Base-by-base conservation (phyloP, 1,140 invertebrate species). In the Calephelis virginiensis region DNA sequence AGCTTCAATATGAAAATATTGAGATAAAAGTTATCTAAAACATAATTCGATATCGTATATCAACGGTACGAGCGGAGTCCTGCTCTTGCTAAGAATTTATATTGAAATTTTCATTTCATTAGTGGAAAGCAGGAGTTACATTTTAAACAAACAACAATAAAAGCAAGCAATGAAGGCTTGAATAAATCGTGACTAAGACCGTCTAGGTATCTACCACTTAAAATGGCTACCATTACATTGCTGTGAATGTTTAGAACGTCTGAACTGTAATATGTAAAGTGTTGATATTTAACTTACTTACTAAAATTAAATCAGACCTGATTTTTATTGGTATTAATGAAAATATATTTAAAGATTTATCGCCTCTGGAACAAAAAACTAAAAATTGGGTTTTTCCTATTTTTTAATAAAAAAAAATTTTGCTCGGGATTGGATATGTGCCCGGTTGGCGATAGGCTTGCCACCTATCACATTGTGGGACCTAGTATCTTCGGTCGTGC, bases 131-230 rank as follows among this genome's bases (percentile, higher is more conserved):
- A 75, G 50, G 61, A 75, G 69, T 68, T 73, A 66, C 63, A 69
- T 78, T 78, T 75, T 81, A 43, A 82, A 81, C 76, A 81, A 82
- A 78, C 75, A 60, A 73, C 78, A 82, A 86, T 86, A 83, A 81
- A 43, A 64, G 17, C 53, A 78, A 69, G 77, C 70, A 72, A 70
- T 68, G 73, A 74, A 70, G 72, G 69, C 73, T 81, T 62, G 76
- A 81, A 84, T 83, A 86, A 86, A 86, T 86, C 76, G 76, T 72
- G 72, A 61, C 61, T 66, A 64, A 38, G 38, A 40, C 17, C 72
- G 72, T 64, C 61, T 66, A 64, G 63, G 49, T 53, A 64, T 64
- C 63, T 64, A 53, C 63, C 63, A 64, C 63, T 64, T 64, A 56
- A 64, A 40, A 46, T 17, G 63, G 38, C 63, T 17, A 11, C 49